These are phyloP conservation scores for Probosciger aterrimus DNA, from an alignment of 2,113 vertebrate species.

Conservation along the genomic window DNA sequence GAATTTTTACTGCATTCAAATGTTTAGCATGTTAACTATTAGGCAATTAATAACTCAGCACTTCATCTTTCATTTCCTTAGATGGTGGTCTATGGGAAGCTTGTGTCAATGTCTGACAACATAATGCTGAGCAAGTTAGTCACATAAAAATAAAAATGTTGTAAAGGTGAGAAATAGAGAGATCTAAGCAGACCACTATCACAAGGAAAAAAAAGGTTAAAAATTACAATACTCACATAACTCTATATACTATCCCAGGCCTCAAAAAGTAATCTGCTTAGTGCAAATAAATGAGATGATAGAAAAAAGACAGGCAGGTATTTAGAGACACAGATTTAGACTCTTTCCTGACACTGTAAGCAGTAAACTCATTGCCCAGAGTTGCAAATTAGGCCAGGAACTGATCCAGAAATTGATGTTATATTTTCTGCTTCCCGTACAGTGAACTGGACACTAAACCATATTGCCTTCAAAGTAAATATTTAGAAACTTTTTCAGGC, in stretches of 20 bases:
- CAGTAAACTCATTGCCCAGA: background rate
- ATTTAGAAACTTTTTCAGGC: background rate
- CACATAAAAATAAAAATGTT: background rate
- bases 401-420: background rate
- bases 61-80: background rate
- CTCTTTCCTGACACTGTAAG: background rate
- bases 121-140: background rate
- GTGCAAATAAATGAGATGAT: background rate
- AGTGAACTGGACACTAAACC: background rate
- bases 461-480: background rate
- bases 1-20: background rate
- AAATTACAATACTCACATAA: accelerated
- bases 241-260: background rate
- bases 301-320: background rate
- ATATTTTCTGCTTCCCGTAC: background rate
- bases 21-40: background rate
- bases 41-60: background rate
- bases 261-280: background rate
- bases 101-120: background rate
- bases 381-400: background rate
- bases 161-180: background rate
- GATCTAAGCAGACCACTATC: background rate
- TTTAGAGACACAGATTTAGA: background rate
- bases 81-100: background rate
- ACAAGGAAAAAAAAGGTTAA: background rate